phyloP scores from a whole-genome alignment of 2,888 invertebrate genomes.

The Ectemnius continuus region DNA sequence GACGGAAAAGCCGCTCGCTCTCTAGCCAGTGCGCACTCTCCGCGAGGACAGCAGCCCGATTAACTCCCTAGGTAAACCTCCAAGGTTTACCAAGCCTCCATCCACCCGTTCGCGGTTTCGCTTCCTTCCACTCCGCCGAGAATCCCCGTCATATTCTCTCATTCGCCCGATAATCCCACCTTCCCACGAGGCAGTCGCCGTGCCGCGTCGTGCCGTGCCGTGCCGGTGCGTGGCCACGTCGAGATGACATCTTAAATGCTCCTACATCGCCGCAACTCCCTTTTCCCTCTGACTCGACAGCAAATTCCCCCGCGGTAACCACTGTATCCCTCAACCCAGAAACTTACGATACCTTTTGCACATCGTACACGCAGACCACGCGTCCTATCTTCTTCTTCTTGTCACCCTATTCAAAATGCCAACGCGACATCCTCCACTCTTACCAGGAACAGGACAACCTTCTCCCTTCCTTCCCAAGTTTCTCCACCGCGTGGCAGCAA shows the following conservation, averaged over 20 bases:
- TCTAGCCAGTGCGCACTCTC: constrained; percentile 57
- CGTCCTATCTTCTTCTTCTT: no score
- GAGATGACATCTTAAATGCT: constrained; percentile 6
- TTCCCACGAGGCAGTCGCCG: neutral
- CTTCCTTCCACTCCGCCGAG: constrained; percentile 32
- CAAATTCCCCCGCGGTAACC: neutral
- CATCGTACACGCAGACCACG: no score
- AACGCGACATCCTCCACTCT: no score
- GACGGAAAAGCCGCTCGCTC: constrained; percentile 17
- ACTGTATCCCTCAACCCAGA: neutral
- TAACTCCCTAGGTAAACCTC: constrained; percentile 43
- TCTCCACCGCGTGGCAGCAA: no score
- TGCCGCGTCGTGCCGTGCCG: no score
- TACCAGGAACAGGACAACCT: no score
- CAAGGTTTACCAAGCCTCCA: constrained; percentile 22
- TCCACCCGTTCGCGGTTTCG: constrained; percentile 49
- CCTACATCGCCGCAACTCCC: neutral
- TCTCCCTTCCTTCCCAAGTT: neutral
- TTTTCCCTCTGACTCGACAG: neutral
- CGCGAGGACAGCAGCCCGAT: constrained; percentile 55
- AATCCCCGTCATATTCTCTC: constrained; percentile 6
- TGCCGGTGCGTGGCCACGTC: neutral
- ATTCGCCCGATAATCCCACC: constrained; percentile 5
- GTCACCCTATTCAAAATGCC: no score
- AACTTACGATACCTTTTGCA: neutral